Evolutionary conservation across 2,888 invertebrate species (phyloP), one percentile per base, ranked within the genome.

Genomic region (Polyommatus iphigenia): DNA sequence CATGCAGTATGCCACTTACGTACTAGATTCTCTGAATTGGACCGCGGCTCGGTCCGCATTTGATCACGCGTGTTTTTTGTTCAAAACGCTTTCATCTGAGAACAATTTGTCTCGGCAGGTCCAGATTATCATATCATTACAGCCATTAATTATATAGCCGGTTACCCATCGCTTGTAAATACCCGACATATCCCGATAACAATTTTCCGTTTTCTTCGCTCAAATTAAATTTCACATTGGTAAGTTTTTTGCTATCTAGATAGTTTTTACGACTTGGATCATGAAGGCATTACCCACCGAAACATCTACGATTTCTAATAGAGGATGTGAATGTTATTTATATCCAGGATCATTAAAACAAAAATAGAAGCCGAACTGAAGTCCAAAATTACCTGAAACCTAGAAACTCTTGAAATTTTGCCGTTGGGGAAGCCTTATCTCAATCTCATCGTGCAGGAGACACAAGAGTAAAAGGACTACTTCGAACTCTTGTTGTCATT

Each of bases 51-150:
- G 29, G 24, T 29, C 29, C 75, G 59, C 77, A 59, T 78, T 46
- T 73, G 15, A 72, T 73, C 78, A 79, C 77, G 76, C 77, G 50
- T 62, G 62, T 41, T 77, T 71, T 76, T 76, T 78, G 77, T 76
- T 46, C 36, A 78, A 71, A 76, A 77, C 78, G 79, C 79, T 79
- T 79, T 79, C 79, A 78, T 77, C 77, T 77, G 71, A 54, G 77
- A 72, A 72, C 72, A 72, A 57, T 77, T 77, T 77, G 77, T 36
- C 57, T 20, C 71, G 71, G 24, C 36, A 72, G 29, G 36, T 71
- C 77, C n/a, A 57, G 71, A 71, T 36, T 41, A 71, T 67, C 71
- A 77, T 71, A 77, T 36, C 54, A 50, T 77, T 71, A 46, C 24
- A 67, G 15, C 18, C 41, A 71, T 46, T 71, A 71, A 71, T 72